Percentiles rank a stretch among this genome's conserved stretches.
phyloP scores from a whole-genome alignment of 1,140 invertebrate genomes.

The Bombus ignitus region DNA sequence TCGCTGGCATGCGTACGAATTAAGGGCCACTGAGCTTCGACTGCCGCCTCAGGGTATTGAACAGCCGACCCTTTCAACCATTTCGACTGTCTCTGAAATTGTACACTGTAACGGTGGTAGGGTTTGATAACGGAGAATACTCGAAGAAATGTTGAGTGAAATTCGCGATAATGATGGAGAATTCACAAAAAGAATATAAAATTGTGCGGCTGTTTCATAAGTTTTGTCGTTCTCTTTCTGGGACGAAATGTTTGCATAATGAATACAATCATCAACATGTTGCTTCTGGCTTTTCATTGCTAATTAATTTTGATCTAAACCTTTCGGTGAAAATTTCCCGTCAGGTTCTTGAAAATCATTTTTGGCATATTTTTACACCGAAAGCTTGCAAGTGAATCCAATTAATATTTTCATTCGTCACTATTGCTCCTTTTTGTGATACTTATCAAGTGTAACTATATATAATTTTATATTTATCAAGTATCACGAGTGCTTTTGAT shows the following conservation, averaged over 20 bases:
- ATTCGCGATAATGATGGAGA: too few species aligned
- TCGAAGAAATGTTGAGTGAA: neutral
- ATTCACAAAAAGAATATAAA: too few species aligned
- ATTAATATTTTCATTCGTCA: neutral
- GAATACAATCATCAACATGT: too few species aligned
- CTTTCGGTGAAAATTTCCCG: too few species aligned
- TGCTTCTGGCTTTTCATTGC: neutral
- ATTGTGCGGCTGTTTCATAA: too few species aligned
- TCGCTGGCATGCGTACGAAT: constrained; percentile 31
- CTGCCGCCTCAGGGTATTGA: neutral
- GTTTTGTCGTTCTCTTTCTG: too few species aligned
- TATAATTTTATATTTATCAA: neutral
- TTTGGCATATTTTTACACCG: neutral
- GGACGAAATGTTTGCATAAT: too few species aligned
- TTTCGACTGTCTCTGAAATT: neutral
- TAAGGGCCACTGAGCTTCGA: neutral
- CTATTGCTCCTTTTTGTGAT: too few species aligned
- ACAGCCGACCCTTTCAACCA: neutral
- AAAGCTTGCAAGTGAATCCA: neutral
- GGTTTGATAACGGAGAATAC: neutral
- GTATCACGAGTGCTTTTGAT: neutral
- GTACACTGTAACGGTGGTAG: neutral
- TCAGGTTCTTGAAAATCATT: neutral
- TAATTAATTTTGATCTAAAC: too few species aligned
- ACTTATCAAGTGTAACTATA: too few species aligned